phyloP scores from a whole-genome alignment of 2,113 vertebrate species.

The Galbula dea region DNA sequence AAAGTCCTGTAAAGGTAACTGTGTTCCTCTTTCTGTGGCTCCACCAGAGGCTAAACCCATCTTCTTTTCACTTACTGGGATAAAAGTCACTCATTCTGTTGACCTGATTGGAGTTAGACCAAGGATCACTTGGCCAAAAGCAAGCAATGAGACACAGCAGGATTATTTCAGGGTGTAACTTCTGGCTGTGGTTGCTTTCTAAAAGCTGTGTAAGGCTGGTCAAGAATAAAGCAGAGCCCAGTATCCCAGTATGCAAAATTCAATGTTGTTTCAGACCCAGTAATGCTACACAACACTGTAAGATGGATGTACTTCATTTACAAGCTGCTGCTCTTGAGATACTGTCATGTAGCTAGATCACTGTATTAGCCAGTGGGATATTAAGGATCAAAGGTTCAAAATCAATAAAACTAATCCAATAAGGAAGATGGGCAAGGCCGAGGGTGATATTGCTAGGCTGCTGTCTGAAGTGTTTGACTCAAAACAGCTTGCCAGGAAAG shows the following conservation, averaged over 20 bases:
- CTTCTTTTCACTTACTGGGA: not conserved
- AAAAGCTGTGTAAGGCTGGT: not conserved
- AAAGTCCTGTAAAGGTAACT: not conserved
- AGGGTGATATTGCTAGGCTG: not conserved
- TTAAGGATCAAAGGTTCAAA: slow-evolving; percentile 2
- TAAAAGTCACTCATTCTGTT: not conserved
- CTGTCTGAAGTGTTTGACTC: not conserved
- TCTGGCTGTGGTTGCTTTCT: not conserved
- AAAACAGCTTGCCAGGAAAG: not conserved
- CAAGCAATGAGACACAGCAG: not conserved
- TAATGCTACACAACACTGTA: not conserved
- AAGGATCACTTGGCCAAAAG: not conserved
- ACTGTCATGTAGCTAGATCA: not conserved
- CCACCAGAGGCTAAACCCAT: not conserved
- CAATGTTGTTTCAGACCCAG: not conserved
- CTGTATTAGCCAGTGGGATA: not conserved
- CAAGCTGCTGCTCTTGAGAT: not conserved
- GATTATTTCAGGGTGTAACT: slow-evolving; percentile 5
- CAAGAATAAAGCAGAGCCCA: not conserved
- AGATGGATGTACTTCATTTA: not conserved
- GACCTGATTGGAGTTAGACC: not conserved
- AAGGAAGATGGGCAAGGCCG: not conserved
- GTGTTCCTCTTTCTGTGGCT: not conserved
- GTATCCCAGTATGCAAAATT: not conserved
- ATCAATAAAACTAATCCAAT: not conserved